A percentile compares a stretch with the other conserved stretches of the same genome.
These are phyloP conservation scores for Geophilus truncorum DNA, from an alignment of 2,888 invertebrate species.

Conservation along the genomic window DNA sequence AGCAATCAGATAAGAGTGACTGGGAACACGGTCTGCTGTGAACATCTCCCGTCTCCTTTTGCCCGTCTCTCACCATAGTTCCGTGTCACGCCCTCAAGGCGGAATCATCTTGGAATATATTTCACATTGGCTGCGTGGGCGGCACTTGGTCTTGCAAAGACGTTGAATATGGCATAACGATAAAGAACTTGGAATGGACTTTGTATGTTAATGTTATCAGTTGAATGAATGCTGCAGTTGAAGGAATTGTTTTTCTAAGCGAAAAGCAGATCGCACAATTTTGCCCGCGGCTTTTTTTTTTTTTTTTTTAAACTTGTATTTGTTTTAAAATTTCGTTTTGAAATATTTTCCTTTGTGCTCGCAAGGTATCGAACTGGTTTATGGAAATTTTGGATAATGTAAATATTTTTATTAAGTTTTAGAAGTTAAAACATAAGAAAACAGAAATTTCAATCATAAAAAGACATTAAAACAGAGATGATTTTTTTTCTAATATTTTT, in stretches of 20 bases:
- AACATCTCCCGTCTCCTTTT: conserved; percentile 12
- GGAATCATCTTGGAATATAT: conserved; percentile 27
- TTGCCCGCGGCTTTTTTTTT: not conserved
- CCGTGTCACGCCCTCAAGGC: conserved; percentile 23
- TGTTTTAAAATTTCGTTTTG: not conserved
- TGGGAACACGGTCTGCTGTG: conserved; percentile 18
- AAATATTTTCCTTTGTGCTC: too few relatives aligned
- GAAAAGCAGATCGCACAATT: not conserved
- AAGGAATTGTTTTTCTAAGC: not conserved
- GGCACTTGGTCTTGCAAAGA: conserved; percentile 23
- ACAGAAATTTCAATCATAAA: too few relatives aligned
- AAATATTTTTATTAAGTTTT: too few relatives aligned
- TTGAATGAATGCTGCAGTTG: not conserved
- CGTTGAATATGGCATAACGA: conserved; percentile 23
- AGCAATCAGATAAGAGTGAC: conserved; percentile 27
- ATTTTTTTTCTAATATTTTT: too few relatives aligned
- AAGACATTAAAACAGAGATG: too few relatives aligned
- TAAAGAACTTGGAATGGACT: not conserved
- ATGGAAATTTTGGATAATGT: too few relatives aligned
- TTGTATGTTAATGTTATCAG: conserved; percentile 27
- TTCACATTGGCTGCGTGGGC: conserved; percentile 22
- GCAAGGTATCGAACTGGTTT: not conserved
- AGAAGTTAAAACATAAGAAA: too few relatives aligned
- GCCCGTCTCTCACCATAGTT: conserved; percentile 22
- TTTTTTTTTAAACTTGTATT: not conserved